These are phyloP conservation scores for Salpingus planirostris DNA, from an alignment of 2,888 invertebrate genomes.

Conservation along the genomic window DNA sequence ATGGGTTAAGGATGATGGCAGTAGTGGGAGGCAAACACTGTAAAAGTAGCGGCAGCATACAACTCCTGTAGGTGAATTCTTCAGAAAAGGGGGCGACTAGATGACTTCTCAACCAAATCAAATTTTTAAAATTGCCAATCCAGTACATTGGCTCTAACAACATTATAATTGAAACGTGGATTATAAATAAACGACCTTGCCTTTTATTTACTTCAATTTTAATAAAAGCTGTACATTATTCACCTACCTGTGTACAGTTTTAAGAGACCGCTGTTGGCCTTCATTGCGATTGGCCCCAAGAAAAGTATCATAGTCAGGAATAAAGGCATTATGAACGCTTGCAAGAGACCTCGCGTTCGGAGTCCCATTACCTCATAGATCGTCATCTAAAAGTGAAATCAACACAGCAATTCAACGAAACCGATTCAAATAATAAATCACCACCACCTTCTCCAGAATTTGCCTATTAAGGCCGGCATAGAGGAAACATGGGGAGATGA, in stretches of 20 bases:
- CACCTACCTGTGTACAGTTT: conserved; percentile 57
- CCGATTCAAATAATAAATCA: background rate
- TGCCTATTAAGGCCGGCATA: conserved; percentile 61
- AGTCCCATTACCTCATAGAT: conserved; percentile 69
- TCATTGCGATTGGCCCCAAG: conserved; percentile 73
- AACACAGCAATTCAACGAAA: no score
- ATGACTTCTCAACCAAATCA: conserved; percentile 82
- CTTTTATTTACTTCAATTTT: no score
- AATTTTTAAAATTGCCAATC: conserved; percentile 59
- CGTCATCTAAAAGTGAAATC: conserved; percentile 48
- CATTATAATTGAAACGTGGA: no score
- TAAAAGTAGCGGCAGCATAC: conserved; percentile 84
- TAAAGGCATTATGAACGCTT: conserved; percentile 65
- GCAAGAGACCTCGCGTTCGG: conserved; percentile 60
- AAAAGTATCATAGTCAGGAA: conserved; percentile 72
- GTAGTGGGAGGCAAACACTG: conserved; percentile 68
- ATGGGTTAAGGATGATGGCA: conserved; percentile 75
- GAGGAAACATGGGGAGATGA: conserved; percentile 69
- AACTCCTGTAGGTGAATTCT: conserved; percentile 91
- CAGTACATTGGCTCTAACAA: conserved; percentile 46
- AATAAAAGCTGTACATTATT: no score
- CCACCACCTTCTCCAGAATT: conserved; percentile 47
- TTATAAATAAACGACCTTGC: no score
- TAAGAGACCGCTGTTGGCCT: conserved; percentile 58
- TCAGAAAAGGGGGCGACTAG: conserved; percentile 89